Base-by-base conservation (phyloP, 1,140 invertebrate genomes). In the Glossosoma conforme region DNA sequence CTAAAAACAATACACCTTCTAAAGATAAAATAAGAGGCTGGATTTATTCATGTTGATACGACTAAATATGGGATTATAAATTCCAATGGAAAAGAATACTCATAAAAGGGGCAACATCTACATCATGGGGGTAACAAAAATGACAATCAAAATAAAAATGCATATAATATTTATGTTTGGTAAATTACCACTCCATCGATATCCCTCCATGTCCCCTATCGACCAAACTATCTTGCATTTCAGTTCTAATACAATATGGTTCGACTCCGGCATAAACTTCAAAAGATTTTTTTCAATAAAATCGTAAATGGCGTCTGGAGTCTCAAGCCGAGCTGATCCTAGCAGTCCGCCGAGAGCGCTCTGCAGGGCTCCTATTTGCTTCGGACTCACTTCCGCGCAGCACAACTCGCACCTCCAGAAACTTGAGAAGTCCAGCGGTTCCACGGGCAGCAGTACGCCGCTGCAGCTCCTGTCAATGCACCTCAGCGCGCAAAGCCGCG, bases 361-460 rank as follows among this genome's bases (percentile, higher is more conserved):
- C 57, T 75, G 69, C 42, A 76, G 58, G 3, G 65, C 54, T 42
- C 64, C 67, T 36, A 76, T 67, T 49, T 75, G 71, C 46, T 61
- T 59, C 24, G 57, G 53, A 8, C 67, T 65, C 9, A 75, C 67
- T 46, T 61, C 54, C 28, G 69, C 54, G n/a, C 60, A 59, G 41
- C 78, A 81, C 2, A 61, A 60, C 19, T 74, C 60, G 57, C 78
- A 81, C 15, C 65, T 61, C 78, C 78, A 80, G 2, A 62, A 44
- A 11, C 65, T 65, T 17, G 59, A 60, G 10, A 61, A 44, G 30
- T 68, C 66, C 17, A 76, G 53, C 1, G 75, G 69, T 36, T 75
- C 64, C 3, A 69, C 56, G 3, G 78, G 71, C 9, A 79, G 61
- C 10, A 60, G 65, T 21, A 64, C 30, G 10, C 76, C 69, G 2